Evolutionary conservation across 2,113 vertebrate genomes (phyloP).

Genomic region (Carollia perspicillata): DNA sequence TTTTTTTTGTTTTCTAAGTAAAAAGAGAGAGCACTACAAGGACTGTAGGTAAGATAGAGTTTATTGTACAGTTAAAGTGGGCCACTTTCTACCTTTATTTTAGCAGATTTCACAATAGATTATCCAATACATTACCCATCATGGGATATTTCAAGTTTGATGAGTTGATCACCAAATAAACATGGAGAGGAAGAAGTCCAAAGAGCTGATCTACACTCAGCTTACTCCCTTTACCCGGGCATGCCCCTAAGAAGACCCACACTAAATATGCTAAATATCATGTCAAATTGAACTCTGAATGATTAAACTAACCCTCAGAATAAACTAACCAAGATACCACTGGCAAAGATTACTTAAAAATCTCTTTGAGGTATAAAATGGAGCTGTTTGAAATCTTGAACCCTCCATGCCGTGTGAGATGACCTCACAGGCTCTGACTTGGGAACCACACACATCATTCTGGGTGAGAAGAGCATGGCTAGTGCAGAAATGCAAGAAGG

Average conservation of each 20-base stretch:
- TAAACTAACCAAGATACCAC: not conserved
- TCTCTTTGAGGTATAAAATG: not conserved
- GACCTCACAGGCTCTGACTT: not conserved
- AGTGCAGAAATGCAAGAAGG: not conserved
- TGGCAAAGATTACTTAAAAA: not conserved
- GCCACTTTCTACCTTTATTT: not conserved
- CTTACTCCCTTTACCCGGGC: not conserved
- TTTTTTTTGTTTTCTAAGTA: not conserved
- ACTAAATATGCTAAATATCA: not conserved
- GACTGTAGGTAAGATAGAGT: not conserved
- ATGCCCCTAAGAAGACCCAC: not conserved
- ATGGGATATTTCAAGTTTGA: not conserved
- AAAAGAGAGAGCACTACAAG: not conserved
- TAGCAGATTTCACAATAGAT: not conserved
- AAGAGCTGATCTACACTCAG: not conserved
- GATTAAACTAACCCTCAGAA: not conserved
- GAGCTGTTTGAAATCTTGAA: not conserved
- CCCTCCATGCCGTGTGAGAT: not conserved
- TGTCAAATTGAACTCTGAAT: not conserved
- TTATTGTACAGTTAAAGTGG: not conserved
- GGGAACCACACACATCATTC: no score
- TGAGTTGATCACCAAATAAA: not conserved
- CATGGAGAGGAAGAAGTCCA: not conserved
- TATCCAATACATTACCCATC: not conserved
- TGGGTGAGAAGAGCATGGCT: not conserved